Conservation (phyloP, 2,113 vertebrate species). For the Chaenogobius annularis region DNA sequence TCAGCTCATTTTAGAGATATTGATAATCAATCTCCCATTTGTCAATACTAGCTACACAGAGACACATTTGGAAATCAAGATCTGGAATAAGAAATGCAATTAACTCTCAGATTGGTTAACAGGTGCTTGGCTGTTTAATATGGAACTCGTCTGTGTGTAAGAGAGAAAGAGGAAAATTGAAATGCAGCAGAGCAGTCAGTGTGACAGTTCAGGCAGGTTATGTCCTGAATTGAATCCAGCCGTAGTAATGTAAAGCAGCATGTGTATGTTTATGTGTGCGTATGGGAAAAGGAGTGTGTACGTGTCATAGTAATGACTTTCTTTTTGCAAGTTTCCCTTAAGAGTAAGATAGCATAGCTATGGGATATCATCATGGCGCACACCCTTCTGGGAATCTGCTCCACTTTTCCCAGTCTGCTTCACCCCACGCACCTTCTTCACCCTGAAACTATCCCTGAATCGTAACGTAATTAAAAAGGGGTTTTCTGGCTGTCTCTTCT, state of each 20-base stretch:
- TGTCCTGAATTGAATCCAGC: constrained; percentile 54
- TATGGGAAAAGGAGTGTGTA: constrained; percentile 36
- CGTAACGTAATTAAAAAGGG: constrained; percentile 67
- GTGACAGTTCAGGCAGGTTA: constrained; percentile 63
- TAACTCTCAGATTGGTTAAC: constrained; percentile 69
- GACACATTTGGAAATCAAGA: constrained; percentile 17
- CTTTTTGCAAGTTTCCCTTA: constrained; percentile 21
- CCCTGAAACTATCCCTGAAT: constrained; percentile 23
- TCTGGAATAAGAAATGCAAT: constrained; percentile 64
- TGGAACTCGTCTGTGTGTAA: constrained; percentile 37
- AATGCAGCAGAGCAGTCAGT: constrained; percentile 73
- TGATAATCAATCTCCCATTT: constrained; percentile 60
- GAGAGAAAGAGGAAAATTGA: constrained; percentile 59
- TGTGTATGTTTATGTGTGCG: constrained; percentile 43
- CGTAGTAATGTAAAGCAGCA: constrained; percentile 24
- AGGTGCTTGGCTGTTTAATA: constrained; percentile 72
- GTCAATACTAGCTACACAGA: constrained; percentile 38
- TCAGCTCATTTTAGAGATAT: constrained; percentile 56
- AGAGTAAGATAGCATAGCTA: constrained; percentile 20
- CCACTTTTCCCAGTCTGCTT: constrained; percentile 37
- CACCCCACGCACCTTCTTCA: constrained; percentile 23
- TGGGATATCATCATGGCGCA: constrained; percentile 36
- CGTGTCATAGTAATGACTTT: constrained; percentile 52
- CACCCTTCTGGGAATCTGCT: constrained; percentile 46
- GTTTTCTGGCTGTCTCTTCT: constrained; percentile 46